A percentile compares a stretch with the other conserved stretches of the same genome.
Conservation (phyloP, 2,797 vertebrate genomes). For the Botia kubotai region DNA sequence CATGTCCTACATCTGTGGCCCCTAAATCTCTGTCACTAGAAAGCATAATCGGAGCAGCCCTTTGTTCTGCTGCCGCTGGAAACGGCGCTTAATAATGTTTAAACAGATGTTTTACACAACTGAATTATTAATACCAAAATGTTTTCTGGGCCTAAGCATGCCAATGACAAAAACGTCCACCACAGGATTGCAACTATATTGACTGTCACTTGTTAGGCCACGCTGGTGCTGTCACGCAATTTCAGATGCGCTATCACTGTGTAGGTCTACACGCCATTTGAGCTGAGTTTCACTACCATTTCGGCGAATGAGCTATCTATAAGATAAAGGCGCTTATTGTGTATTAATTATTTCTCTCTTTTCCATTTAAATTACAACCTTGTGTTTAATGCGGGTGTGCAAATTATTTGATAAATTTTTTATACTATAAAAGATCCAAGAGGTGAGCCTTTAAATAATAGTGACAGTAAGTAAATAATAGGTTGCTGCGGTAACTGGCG, state of each 20-base stretch:
- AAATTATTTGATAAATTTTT: not conserved
- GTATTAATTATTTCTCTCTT: not conserved
- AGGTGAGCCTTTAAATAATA: not conserved
- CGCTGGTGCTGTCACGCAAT: constrained; percentile 37
- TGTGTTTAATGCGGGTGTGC: not conserved
- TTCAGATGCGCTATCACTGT: not conserved
- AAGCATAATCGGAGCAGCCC: constrained; percentile 34
- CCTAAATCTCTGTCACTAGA: constrained; percentile 17
- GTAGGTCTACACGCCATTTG: constrained; percentile 8
- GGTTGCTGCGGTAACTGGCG: not conserved
- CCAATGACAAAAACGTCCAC: constrained; percentile 18
- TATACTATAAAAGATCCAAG: not conserved
- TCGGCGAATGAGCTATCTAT: not conserved
- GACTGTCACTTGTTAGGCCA: constrained; percentile 52
- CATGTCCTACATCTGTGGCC: constrained; percentile 48
- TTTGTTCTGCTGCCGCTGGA: constrained; percentile 50
- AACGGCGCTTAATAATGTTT: not conserved
- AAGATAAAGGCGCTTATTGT: not conserved
- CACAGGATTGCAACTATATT: constrained; percentile 25
- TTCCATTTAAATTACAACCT: not conserved
- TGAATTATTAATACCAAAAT: not conserved
- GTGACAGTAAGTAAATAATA: not conserved
- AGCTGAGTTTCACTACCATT: not conserved
- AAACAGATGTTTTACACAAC: not conserved
- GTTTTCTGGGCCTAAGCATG: not conserved